Evolutionary conservation across 1,140 invertebrate genomes (phyloP).

Genomic region (Ptiloglossa arizonensis): DNA sequence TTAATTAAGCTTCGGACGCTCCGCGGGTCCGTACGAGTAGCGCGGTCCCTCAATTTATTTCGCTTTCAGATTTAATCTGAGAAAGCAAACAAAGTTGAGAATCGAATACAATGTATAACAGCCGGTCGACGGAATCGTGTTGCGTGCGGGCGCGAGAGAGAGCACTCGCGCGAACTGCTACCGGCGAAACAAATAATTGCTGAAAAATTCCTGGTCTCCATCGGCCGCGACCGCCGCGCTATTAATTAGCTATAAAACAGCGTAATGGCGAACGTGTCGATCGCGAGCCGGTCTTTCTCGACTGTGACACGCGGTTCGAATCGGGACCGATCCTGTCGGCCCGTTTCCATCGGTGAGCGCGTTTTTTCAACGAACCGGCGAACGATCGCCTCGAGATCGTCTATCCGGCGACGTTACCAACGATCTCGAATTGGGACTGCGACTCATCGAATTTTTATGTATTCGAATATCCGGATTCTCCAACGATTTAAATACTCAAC

Average conservation of each 20-base stretch:
- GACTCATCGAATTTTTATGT: too few species aligned
- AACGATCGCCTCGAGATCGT: not conserved
- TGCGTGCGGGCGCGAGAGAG: not conserved
- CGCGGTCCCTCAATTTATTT: not conserved
- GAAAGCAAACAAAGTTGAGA: conserved; percentile 24
- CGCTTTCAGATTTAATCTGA: conserved; percentile 29
- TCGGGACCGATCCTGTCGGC: not conserved
- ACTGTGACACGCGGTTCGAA: conserved; percentile 6
- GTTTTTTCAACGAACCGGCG: too few species aligned
- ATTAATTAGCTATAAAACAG: conserved; percentile 68
- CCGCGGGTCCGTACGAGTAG: not conserved
- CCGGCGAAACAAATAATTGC: conserved; percentile 64
- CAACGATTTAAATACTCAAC: too few species aligned
- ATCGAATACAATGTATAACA: conserved; percentile 24
- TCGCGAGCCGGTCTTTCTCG: conserved; percentile 38
- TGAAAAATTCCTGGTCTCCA: conserved; percentile 65
- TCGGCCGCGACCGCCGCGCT: conserved; percentile 54
- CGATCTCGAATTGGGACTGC: too few species aligned
- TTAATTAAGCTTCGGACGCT: conserved; percentile 13
- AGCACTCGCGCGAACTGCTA: conserved; percentile 19
- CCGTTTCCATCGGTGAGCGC: not conserved
- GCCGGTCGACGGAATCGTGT: not conserved
- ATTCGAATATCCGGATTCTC: too few species aligned
- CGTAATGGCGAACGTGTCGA: conserved; percentile 58
- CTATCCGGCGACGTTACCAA: not conserved